Evolutionary conservation across 2,888 invertebrate species (phyloP).

Genomic region (Sarcophaga variegata): DNA sequence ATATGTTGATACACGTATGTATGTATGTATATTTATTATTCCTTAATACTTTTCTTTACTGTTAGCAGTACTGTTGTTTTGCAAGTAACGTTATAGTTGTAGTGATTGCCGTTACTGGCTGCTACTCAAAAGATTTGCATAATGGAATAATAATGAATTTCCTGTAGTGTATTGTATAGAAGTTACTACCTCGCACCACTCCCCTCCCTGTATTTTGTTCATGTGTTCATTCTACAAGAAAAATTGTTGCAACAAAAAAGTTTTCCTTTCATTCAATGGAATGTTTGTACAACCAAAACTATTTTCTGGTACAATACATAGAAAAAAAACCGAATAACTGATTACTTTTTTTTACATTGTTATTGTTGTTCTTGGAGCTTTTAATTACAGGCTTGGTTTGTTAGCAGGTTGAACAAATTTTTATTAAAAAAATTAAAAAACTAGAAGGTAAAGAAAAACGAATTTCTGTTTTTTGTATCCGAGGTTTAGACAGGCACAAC

Average conservation of each 20-base stretch:
- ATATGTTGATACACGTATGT: not conserved
- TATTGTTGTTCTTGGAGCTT: conserved; percentile 5
- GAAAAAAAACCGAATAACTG: not conserved
- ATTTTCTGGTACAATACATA: not conserved
- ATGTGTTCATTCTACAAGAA: conserved; percentile 7
- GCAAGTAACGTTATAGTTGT: conserved; percentile 5
- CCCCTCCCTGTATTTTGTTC: not conserved
- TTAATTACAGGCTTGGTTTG: conserved; percentile 20
- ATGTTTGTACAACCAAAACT: conserved; percentile 49
- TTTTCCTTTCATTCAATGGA: conserved; percentile 24
- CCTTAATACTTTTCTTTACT: not conserved
- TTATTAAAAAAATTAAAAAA: not conserved
- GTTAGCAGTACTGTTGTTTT: not conserved
- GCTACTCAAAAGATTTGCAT: conserved; percentile 58
- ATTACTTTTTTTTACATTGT: conserved; percentile 16
- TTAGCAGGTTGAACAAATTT: not conserved
- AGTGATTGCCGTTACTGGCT: conserved; percentile 30
- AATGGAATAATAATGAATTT: conserved; percentile 66
- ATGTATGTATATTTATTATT: not conserved
- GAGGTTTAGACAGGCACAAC: too few species aligned
- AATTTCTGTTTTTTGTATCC: too few species aligned
- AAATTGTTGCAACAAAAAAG: conserved; percentile 7
- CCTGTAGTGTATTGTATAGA: conserved; percentile 12
- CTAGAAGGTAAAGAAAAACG: too few species aligned
- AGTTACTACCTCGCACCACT: too few species aligned